phyloP scores from a whole-genome alignment of 2,888 invertebrate species.

The Schrankia costaestrigalis region DNA sequence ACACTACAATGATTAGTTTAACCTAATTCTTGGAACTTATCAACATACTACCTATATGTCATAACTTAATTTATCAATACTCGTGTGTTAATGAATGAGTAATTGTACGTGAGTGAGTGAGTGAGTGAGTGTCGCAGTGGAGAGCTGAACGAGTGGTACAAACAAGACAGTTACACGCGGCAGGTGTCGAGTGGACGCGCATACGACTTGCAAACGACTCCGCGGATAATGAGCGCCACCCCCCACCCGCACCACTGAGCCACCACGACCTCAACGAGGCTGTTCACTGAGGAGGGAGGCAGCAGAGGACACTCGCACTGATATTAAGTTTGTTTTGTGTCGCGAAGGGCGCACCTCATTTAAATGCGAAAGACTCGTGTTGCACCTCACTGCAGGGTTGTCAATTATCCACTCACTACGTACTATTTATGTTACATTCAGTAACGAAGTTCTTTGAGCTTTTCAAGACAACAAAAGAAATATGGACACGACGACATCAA shows the following conservation, averaged over 20 bases:
- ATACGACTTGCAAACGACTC: conserved; percentile 36
- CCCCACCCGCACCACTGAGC: conserved; percentile 1
- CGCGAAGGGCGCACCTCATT: conserved; percentile 43
- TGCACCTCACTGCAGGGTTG: conserved; percentile 14
- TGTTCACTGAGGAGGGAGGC: no score
- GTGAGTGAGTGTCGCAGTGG: background rate
- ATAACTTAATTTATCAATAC: no score
- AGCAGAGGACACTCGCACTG: conserved; percentile 32
- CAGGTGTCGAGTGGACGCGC: conserved; percentile 45
- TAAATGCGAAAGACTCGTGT: conserved; percentile 45
- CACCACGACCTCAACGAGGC: background rate
- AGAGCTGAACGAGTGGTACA: conserved; percentile 11
- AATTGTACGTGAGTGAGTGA: no score
- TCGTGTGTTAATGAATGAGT: no score
- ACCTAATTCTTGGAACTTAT: no score
- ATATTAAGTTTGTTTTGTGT: conserved; percentile 59
- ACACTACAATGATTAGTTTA: no score
- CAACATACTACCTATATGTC: no score
- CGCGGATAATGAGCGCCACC: conserved; percentile 32
- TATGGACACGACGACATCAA: no score
- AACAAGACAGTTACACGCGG: conserved; percentile 43
- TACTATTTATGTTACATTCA: no score
- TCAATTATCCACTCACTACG: background rate
- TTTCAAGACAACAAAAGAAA: no score
- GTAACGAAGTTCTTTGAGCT: no score